These are phyloP conservation scores for Acanthosepion esculentum DNA, from an alignment of 2,888 invertebrate genomes.

Conservation along the genomic window DNA sequence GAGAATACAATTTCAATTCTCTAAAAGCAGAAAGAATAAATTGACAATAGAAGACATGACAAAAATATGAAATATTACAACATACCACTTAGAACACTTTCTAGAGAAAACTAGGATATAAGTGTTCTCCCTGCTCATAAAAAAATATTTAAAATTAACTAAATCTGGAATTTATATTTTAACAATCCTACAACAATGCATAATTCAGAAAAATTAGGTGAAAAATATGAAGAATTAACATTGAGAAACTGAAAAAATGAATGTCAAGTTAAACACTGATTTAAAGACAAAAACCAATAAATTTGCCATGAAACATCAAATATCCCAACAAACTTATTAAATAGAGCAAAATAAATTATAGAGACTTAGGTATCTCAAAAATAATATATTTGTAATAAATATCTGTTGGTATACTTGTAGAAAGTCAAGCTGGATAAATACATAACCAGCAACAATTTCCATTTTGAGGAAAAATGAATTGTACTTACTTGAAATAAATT, in stretches of 20 bases:
- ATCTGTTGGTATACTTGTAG: too few species aligned
- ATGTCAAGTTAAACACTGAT: background rate
- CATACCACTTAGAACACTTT: background rate
- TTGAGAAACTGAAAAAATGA: constrained; percentile 3
- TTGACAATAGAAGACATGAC: background rate
- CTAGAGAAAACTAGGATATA: background rate
- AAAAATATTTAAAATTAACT: background rate
- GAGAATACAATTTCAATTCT: constrained; percentile 46
- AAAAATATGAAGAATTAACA: background rate
- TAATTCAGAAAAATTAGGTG: background rate
- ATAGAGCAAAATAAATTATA: constrained; percentile 35
- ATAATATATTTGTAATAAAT: too few species aligned
- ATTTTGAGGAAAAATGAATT: too few species aligned
- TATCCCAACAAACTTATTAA: background rate
- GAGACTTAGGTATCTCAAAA: too few species aligned
- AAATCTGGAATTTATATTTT: background rate
- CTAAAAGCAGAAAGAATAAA: constrained; percentile 40
- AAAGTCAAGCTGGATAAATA: too few species aligned
- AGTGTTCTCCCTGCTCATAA: constrained; percentile 33
- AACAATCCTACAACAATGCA: background rate
- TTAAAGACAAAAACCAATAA: background rate
- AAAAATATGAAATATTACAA: background rate
- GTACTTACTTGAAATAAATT: too few species aligned
- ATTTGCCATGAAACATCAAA: constrained; percentile 40
- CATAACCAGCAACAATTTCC: too few species aligned